Evolutionary conservation across 2,113 vertebrate species (phyloP), one percentile per base, ranked within the genome.

Genomic region (Ranitomeya variabilis): DNA sequence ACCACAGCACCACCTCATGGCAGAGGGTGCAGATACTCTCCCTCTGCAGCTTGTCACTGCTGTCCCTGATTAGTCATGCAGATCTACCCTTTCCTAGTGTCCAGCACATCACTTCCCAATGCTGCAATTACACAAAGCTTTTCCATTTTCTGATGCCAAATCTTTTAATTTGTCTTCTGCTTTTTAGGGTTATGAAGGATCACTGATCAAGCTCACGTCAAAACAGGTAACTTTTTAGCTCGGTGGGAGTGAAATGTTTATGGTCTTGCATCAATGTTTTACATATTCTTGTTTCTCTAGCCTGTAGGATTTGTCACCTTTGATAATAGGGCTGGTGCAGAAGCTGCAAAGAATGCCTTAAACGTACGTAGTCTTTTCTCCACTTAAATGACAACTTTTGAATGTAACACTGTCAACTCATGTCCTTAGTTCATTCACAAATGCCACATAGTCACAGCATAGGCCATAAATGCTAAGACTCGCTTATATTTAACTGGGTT

Each of bases 271-370:
- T n/a, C 37, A 62, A 10, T 45, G 6, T 52, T 10, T 21, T 6
- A 84, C 11, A 23, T 12, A 23, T 19, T 62, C 7, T 69, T 37
- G 1, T 78, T 92, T 95, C 90, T 95, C 83, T 92, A 99, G 98
- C 98, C 98, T 90, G 98, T 99, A 90, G 98, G 98, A 89, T 99
- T 99, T 96, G 98, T 99, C 94, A 99, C 97, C 90, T 99, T 99
- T 91, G 98, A 99, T 94, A 97, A 96, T 92, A 96, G 98, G 13
- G 95, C 97, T 92, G 97, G 98, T 57, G 98, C 98, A 71, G 98
- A 99, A 96, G 97, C 97, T 55, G 98, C 98, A 2, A 99, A 99
- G 96, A 98, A 98, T 0, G 96, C 97, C 31, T 91, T 99, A 92
- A 99, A 99, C 54, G 98, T 99, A 95, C 98, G 98, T 96, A 91